Evolutionary conservation across 1,140 invertebrate species (phyloP), one percentile per base, ranked within the genome.

Genomic region (Brachionus angularis): DNA sequence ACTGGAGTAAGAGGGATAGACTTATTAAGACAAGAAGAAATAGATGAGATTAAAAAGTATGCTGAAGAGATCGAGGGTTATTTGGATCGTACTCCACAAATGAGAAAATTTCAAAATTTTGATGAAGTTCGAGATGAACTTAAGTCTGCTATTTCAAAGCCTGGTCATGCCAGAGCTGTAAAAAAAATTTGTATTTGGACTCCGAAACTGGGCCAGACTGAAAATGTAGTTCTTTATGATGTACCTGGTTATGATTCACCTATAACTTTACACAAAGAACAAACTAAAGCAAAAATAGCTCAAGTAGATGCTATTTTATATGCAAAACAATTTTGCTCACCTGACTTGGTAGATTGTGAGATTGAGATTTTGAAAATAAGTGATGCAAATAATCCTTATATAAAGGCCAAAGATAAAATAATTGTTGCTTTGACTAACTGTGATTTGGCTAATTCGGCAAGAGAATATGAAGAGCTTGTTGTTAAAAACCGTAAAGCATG

Each of bases 241-340:
- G 53, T 58, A 23, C 53, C 53, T 36, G 53, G 53, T 3, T 58
- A 58, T 23, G 33, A 58, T 58, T 58, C 53, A 58, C 53, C 53
- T 16, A n/a, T 36, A 8, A 58, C 33, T 21, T 23, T 58, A 7
- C 53, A 58, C 25, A 58, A 58, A 23, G 33, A 58, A 36, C 53
- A 58, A 36, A 58, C 53, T 7, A 58, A 58, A 39, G 10, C 34
- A 1, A 58, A 58, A 18, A 2, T 34, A 36, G 33, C 31, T 5
- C 31, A 36, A 2, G 53, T 36, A 0, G 53, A 58, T 34, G 16
- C 53, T 1, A 58, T 58, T 36, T 8, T 58, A 5, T 58, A 36
- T 36, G 53, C 33, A 1, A n/a, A n/a, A n/a, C n/a, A n/a, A n/a
- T n/a, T n/a, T n/a, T n/a, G n/a, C n/a, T n/a, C n/a, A n/a, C n/a